Base-by-base conservation (phyloP, 2,888 invertebrate genomes). In the Aproaerema taeniolella region DNA sequence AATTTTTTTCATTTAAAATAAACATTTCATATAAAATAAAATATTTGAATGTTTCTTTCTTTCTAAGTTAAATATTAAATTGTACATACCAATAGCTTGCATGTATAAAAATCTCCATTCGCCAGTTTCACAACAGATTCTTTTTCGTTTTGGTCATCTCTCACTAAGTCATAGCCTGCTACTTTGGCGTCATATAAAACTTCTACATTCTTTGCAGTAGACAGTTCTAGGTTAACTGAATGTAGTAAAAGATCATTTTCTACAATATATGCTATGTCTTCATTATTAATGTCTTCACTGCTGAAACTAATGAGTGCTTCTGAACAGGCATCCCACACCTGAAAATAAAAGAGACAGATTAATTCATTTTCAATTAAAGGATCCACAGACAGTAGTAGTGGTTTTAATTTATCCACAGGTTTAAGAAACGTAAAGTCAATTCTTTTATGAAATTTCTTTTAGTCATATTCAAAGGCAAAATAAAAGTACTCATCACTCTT, bases 261-360 rank as follows among this genome's bases (percentile, higher is more conserved):
- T 9, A 98, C 94, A 51, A 99, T 94, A 67, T 94, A 96, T 0
- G 97, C 96, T 1, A 99, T 88, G 66, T 95, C 91, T 31, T 92
- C 89, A 13, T 89, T 82, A 55, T 92, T 79, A 46, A 92, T 88
- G 9, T 93, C 91, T 44, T 93, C 88, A 49, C 82, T 85, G 55
- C 92, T 93, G 69, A 98, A 98, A 44, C 93, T 91, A 47, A 98
- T 96, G 57, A 93, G 85, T 0, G 97, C 94, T 73, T 96, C 94
- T 0, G 98, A 97, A 63, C 93, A 91, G 2, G 94, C 93, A 76
- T 98, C 98, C 96, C 97, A 98, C 12, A 98, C 93, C 96, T 96
- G 65, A 31, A 71, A 59, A 15, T 20, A 8, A 20, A 20, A 20
- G n/a, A n/a, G n/a, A n/a, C n/a, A n/a, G n/a, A n/a, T n/a, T n/a